phyloP scores from a whole-genome alignment of 2,797 vertebrate genomes.

The Sarcophilus harrisii region DNA sequence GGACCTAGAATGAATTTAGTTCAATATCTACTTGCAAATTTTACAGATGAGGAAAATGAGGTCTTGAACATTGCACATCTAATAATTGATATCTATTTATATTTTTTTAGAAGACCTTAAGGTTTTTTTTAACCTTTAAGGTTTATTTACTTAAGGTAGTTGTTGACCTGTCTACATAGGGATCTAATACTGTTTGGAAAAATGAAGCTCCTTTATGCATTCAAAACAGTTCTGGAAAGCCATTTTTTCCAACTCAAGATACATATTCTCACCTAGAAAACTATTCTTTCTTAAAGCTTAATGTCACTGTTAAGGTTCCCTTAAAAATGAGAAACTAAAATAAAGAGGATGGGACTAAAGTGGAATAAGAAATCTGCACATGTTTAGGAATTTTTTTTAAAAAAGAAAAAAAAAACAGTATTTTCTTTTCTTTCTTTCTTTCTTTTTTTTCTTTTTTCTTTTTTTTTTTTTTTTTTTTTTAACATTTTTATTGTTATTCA shows the following conservation, averaged over 20 bases:
- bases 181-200: slow-evolving; percentile 65
- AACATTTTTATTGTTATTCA: slow-evolving; percentile 61
- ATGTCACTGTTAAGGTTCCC: slow-evolving; percentile 74
- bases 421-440: slow-evolving; percentile 36
- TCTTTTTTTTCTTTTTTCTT: not conserved
- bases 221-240: slow-evolving; percentile 73
- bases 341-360: slow-evolving; percentile 77
- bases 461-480: slow-evolving; percentile 59
- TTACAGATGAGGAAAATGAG: not conserved
- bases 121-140: no score
- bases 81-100: not conserved
- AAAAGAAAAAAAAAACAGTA: slow-evolving; percentile 68
- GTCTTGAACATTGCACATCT: not conserved
- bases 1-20: not conserved
- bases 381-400: slow-evolving; percentile 68
- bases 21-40: not conserved
- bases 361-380: slow-evolving; percentile 73
- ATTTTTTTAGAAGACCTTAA: slow-evolving; percentile 62
- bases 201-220: slow-evolving; percentile 71
- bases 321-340: slow-evolving; percentile 79
- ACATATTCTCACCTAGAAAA: slow-evolving; percentile 76
- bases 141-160: slow-evolving; percentile 69
- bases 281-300: slow-evolving; percentile 75
- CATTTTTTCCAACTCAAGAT: slow-evolving; percentile 78
- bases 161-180: slow-evolving; percentile 67